Evolutionary conservation across 64 coral and sea anemone genomes (phyloP).

Genomic region (Trachythela sp.): DNA sequence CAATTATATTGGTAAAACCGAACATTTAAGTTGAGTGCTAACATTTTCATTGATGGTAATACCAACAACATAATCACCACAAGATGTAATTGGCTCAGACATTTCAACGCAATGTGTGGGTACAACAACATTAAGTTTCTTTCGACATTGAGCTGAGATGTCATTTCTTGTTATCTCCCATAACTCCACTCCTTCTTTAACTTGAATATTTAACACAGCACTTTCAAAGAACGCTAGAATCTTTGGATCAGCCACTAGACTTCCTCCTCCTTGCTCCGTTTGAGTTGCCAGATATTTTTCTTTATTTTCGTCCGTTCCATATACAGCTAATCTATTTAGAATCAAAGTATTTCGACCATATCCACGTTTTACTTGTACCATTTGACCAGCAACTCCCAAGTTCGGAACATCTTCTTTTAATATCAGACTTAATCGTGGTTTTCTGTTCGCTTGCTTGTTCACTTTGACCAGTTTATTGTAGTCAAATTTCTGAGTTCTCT

Average conservation of each 20-base stretch:
- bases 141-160: not conserved
- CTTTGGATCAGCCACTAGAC: not conserved
- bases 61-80: not conserved
- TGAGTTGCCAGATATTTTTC: not conserved
- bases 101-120: not conserved
- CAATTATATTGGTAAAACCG: not conserved
- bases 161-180: not conserved
- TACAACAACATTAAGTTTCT: not conserved
- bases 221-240: not conserved
- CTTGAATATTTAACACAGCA: not conserved
- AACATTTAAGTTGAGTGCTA: not conserved
- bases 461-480: constrained; percentile 10
- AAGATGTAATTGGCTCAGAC: not conserved
- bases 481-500: not conserved
- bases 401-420: constrained; percentile 15
- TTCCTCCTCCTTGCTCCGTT: not conserved
- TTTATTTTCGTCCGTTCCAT: not conserved
- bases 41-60: constrained; percentile 5
- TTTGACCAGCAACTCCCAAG: not conserved
- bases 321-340: constrained; percentile 2
- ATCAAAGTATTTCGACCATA: constrained; percentile 14
- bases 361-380: constrained; percentile 26
- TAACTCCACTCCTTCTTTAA: not conserved
- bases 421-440: not conserved
- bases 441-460: not conserved